phyloP scores from a whole-genome alignment of 92 coral and sea anemone genomes.

The Porites cylindrica region DNA sequence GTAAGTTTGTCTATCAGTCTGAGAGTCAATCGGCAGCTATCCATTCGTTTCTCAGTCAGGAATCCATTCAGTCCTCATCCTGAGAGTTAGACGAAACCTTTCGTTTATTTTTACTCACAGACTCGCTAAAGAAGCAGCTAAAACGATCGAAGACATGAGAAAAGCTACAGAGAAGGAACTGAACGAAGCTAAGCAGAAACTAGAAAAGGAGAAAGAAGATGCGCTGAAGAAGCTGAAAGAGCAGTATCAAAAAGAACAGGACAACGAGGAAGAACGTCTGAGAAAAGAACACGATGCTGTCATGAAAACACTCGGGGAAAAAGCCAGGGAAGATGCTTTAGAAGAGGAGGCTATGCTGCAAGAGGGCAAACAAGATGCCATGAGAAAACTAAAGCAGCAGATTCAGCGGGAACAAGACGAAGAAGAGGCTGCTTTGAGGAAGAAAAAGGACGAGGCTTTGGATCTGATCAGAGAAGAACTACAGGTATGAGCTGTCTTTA shows the following conservation, averaged over 20 bases:
- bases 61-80: too few species aligned
- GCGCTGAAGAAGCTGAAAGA: constrained; percentile 71
- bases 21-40: too few species aligned
- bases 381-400: constrained; percentile 81
- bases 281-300: constrained; percentile 82
- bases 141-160: constrained; percentile 79
- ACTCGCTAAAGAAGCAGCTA: constrained; percentile 81
- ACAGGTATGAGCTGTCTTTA: not conserved
- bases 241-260: constrained; percentile 75
- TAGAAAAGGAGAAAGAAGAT: constrained; percentile 83
- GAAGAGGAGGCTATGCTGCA: constrained; percentile 98
- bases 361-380: constrained; percentile 94
- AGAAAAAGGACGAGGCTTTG: constrained; percentile 76
- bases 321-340: constrained; percentile 90
- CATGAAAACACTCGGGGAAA: constrained; percentile 88
- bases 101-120: constrained; percentile 20
- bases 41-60: too few species aligned
- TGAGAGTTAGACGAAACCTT: too few species aligned
- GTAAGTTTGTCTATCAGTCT: too few species aligned
- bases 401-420: constrained; percentile 83
- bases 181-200: constrained; percentile 78
- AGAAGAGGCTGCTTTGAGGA: constrained; percentile 78
- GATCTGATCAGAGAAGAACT: constrained; percentile 74
- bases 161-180: constrained; percentile 89
- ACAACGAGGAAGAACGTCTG: constrained; percentile 84